Evolutionary conservation across 2,888 invertebrate species (phyloP), one percentile per base, ranked within the genome.

Genomic region (Metacarcinus magister): DNA sequence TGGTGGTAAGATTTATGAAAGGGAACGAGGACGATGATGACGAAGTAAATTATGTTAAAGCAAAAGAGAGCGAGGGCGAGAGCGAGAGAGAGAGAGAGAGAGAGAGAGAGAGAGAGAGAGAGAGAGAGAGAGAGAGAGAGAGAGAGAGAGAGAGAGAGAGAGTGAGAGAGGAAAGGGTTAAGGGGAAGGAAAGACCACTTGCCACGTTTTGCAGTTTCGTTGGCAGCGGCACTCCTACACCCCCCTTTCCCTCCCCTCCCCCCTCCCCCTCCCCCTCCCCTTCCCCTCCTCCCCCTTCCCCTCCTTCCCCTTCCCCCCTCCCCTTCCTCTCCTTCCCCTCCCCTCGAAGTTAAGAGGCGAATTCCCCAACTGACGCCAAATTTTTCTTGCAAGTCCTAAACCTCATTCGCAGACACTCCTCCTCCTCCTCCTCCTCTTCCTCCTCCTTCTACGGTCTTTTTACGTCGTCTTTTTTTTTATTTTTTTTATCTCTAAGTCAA

Each of bases 361-460:
- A 82, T 82, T 82, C 82, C 82, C 28, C 28, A 28, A 82, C 82
- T 82, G 82, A 82, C 82, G 82, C 82, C 82, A 82, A 82, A 82
- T 82, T 82, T 82, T 82, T 82, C 82, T 82, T 82, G 82, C 82
- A 32, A 28, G 28, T 16, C 82, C 16, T 32, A 82, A 82, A 82
- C 82, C 82, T 82, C 82, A 82, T 82, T 82, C 82, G 32, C 82
- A 28, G 82, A 82, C 82, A 82, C 82, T 82, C 67, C 16, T 67
- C 67, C 23, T 67, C 54, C 2, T 54, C 54, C 54, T 54, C 75
- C n/a, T n/a, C 75, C n/a, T n/a, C 82, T 32, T 16, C 54, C 75
- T 75, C 75, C 75, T 75, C 75, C 82, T 32, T 16, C 32, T 82
- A 67, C n/a, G 23, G n/a, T 67, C n/a, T n/a, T 67, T 67, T n/a